Conservation (phyloP, 2,797 vertebrate genomes). For the Characodon lateralis region DNA sequence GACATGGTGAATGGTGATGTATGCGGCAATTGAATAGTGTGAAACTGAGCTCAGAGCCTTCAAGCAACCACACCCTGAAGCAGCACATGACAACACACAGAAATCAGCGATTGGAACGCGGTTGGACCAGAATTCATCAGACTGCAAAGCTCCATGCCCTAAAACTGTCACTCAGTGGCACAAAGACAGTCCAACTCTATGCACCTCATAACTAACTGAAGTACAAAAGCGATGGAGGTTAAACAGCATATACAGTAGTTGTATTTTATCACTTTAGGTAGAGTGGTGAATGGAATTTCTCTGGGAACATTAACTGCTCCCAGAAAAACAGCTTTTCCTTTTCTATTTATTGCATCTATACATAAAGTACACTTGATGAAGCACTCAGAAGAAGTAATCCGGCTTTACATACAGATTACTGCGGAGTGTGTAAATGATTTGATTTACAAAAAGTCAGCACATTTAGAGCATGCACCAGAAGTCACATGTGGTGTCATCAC, state of each 20-base stretch:
- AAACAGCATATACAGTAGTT: neutral
- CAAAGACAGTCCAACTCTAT: neutral
- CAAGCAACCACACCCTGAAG: slow-evolving; percentile 66
- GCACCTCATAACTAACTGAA: neutral
- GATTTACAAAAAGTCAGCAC: too few species aligned
- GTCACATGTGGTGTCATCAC: too few species aligned
- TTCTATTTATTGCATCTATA: neutral
- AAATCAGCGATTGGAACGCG: slow-evolving; percentile 41
- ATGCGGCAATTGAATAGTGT: slow-evolving; percentile 36
- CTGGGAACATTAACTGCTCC: neutral
- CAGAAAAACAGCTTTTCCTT: neutral
- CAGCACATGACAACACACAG: slow-evolving; percentile 57
- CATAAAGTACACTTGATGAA: neutral
- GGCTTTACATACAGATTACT: too few species aligned
- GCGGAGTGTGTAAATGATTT: neutral
- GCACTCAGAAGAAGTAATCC: neutral
- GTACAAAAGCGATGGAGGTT: neutral
- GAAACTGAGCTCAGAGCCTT: slow-evolving; percentile 44
- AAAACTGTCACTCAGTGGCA: slow-evolving; percentile 50
- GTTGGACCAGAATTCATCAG: slow-evolving; percentile 37
- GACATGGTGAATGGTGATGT: slow-evolving; percentile 16
- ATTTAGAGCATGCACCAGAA: too few species aligned
- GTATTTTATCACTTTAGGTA: neutral
- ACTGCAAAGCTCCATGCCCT: slow-evolving; percentile 27
- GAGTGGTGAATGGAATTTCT: neutral